Conservation (phyloP, 64 coral and sea anemone genomes). For the Porites lutea region DNA sequence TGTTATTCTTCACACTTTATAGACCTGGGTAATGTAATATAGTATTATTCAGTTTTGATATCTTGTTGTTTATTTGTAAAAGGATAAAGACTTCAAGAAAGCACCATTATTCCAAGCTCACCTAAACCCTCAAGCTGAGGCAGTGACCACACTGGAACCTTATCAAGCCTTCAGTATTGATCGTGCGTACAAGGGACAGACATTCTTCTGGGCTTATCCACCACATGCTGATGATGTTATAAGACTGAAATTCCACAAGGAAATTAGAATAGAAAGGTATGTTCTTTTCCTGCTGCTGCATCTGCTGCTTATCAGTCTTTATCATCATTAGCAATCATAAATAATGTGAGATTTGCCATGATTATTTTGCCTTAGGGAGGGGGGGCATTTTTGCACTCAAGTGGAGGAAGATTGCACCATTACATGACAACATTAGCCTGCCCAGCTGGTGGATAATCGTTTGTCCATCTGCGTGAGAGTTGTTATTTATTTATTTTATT, state of each 20-base stretch:
- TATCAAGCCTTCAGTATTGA: slow-evolving; percentile 81
- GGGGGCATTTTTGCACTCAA: too few species aligned
- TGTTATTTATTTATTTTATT: too few species aligned
- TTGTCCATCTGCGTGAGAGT: too few species aligned
- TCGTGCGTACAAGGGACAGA: slow-evolving; percentile 96
- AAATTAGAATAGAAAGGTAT: slow-evolving; percentile 77
- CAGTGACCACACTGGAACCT: slow-evolving; percentile 74
- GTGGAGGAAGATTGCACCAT: too few species aligned
- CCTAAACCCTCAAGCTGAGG: slow-evolving; percentile 84
- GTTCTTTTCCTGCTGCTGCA: background rate
- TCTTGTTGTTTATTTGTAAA: background rate
- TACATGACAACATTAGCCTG: too few species aligned
- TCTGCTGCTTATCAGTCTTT: background rate
- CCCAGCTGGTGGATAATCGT: too few species aligned
- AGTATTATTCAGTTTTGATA: background rate
- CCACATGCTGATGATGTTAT: slow-evolving; percentile 94
- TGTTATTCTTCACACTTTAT: too few species aligned
- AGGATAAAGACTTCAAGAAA: slow-evolving; percentile 99
- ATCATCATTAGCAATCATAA: too few species aligned
- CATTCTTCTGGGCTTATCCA: slow-evolving; percentile 96
- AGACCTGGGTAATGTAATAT: too few species aligned
- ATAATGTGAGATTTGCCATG: too few species aligned
- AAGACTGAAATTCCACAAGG: slow-evolving; percentile 73
- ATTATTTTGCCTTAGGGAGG: too few species aligned
- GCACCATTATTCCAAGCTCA: slow-evolving; percentile 96